Percentiles rank a stretch among this genome's conserved stretches.
Evolutionary conservation across 2,797 vertebrate genomes (phyloP).

Genomic region (Craterocephalus amniculus): DNA sequence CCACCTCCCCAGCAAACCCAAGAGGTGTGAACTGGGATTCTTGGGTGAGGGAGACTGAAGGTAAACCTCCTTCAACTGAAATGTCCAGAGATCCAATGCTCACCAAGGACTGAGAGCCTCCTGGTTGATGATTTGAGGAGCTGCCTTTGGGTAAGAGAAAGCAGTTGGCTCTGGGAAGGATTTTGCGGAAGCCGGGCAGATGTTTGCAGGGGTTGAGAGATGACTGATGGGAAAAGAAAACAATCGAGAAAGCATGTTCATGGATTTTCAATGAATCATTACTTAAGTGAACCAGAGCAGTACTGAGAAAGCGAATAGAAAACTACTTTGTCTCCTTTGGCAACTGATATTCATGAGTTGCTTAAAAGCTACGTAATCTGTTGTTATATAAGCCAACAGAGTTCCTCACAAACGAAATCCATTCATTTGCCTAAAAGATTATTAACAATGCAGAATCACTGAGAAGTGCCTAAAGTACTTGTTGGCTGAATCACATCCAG

Average conservation of each 20-base stretch:
- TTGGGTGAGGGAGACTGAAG: slow-evolving; percentile 54
- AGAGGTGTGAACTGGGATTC: slow-evolving; percentile 75
- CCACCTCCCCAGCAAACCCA: slow-evolving; percentile 76
- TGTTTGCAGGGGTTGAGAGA: slow-evolving; percentile 79
- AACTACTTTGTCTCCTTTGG: neutral
- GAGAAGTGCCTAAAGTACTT: slow-evolving; percentile 1
- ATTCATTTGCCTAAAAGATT: slow-evolving; percentile 5
- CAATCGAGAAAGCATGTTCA: slow-evolving; percentile 48
- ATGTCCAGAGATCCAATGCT: slow-evolving; percentile 69
- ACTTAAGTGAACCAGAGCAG: slow-evolving; percentile 1
- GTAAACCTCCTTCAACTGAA: slow-evolving; percentile 34
- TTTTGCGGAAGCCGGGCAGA: slow-evolving; percentile 95
- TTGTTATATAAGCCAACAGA: slow-evolving; percentile 14
- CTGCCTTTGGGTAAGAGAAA: slow-evolving; percentile 89
- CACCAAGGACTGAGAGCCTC: slow-evolving; percentile 78
- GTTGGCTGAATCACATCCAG: neutral
- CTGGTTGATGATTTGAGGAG: slow-evolving; percentile 78
- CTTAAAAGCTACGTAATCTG: slow-evolving; percentile 8
- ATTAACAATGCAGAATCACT: slow-evolving; percentile 1
- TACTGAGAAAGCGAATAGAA: neutral
- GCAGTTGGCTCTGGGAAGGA: slow-evolving; percentile 93
- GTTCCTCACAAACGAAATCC: slow-evolving; percentile 18
- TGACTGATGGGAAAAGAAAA: slow-evolving; percentile 64
- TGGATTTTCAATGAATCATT: neutral
- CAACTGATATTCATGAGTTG: neutral